phyloP scores from a whole-genome alignment of 2,113 vertebrate genomes.

The Smithornis capensis region DNA sequence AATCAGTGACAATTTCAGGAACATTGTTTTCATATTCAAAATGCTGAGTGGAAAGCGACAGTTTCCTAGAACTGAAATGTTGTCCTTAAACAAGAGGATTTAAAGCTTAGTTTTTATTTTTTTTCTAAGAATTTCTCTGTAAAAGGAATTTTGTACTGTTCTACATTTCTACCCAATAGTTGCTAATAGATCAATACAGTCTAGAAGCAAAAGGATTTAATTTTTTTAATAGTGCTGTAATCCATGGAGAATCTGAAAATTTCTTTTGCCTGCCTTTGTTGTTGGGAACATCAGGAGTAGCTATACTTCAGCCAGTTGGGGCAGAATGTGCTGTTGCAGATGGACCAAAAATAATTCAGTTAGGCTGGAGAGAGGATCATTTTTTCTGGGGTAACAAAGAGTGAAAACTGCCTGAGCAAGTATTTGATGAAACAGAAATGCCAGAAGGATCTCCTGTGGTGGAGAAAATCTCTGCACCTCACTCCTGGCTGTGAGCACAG shows the following conservation, averaged over 20 bases:
- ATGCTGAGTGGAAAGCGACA: not conserved
- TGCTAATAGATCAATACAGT: not conserved
- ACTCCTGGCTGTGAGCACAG: not conserved
- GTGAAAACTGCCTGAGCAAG: not conserved
- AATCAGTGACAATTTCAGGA: slow-evolving; percentile 2
- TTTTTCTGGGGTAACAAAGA: not conserved
- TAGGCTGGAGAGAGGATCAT: not conserved
- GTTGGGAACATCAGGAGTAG: not conserved
- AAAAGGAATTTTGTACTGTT: not conserved
- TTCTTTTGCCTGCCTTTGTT: not conserved
- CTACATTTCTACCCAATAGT: not conserved
- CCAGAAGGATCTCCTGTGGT: not conserved
- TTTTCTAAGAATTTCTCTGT: not conserved
- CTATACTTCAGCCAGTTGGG: not conserved
- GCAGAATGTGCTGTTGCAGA: not conserved
- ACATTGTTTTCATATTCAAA: not conserved
- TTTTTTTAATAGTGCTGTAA: not conserved
- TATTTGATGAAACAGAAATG: not conserved
- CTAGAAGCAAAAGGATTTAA: not conserved
- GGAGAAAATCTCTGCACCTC: not conserved
- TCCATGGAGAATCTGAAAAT: not conserved
- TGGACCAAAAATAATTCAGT: not conserved
- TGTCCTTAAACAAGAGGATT: not conserved
- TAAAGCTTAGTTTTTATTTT: not conserved
- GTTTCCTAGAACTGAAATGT: not conserved